Conservation (phyloP, 2,797 vertebrate species). For the Synanceia verrucosa region DNA sequence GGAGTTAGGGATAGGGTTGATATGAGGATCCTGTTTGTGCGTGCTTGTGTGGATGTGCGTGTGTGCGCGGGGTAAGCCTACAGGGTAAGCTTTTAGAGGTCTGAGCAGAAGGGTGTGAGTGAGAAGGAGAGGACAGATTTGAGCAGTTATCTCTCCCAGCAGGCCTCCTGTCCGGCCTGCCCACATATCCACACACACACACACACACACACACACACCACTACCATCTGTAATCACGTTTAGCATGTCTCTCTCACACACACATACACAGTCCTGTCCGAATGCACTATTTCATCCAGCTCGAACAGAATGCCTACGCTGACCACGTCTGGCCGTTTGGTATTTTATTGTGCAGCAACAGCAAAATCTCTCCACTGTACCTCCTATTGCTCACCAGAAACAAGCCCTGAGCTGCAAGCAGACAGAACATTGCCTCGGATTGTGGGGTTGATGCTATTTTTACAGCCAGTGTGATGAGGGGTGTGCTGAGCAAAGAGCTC, state of each 20-base stretch:
- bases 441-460: slow-evolving; percentile 74
- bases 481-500: slow-evolving; percentile 44
- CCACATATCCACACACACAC: slow-evolving; percentile 49
- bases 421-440: slow-evolving; percentile 54
- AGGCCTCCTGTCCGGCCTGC: slow-evolving; percentile 75
- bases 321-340: slow-evolving; percentile 36
- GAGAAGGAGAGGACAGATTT: slow-evolving; percentile 81
- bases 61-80: slow-evolving; percentile 64
- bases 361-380: slow-evolving; percentile 53
- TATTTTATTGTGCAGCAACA: slow-evolving; percentile 61
- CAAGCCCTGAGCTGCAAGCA: slow-evolving; percentile 61
- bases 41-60: slow-evolving; percentile 26
- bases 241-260: slow-evolving; percentile 51
- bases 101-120: slow-evolving; percentile 75
- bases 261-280: slow-evolving; percentile 35
- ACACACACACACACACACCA: slow-evolving; percentile 28
- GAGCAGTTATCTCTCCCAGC: slow-evolving; percentile 78
- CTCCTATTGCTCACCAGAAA: slow-evolving; percentile 68
- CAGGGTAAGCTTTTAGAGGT: slow-evolving; percentile 76
- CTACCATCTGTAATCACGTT: slow-evolving; percentile 71
- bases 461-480: slow-evolving; percentile 57
- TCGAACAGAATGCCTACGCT: slow-evolving; percentile 47
- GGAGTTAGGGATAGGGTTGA: slow-evolving; percentile 64
- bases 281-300: slow-evolving; percentile 49
- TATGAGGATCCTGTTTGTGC: slow-evolving; percentile 46